Evolutionary conservation across 2,113 vertebrate species (phyloP).

Genomic region (Buteo buteo): DNA sequence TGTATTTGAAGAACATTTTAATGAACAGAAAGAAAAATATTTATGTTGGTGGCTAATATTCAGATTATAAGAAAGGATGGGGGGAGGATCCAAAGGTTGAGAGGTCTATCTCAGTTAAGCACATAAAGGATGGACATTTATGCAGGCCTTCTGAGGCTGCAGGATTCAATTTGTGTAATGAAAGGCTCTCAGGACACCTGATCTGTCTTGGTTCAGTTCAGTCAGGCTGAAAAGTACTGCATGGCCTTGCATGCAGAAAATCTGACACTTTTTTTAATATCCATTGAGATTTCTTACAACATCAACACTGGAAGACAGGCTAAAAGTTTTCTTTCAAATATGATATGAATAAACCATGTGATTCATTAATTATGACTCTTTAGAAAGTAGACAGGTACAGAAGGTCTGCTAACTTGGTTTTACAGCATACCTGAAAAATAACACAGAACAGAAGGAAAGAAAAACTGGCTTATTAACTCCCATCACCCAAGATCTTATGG

Average conservation of each 20-base stretch:
- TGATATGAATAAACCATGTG: neutral
- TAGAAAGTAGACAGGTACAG: neutral
- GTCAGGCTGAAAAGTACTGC: neutral
- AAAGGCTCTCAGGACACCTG: neutral
- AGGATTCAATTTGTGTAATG: neutral
- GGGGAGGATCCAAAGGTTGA: neutral
- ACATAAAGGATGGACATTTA: neutral
- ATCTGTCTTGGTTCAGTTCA: neutral
- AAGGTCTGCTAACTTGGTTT: neutral
- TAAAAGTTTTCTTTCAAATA: neutral
- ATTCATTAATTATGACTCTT: neutral
- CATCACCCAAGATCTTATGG: neutral
- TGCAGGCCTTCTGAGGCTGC: neutral
- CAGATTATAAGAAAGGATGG: neutral
- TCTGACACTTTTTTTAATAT: neutral
- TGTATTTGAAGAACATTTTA: neutral
- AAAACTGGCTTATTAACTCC: neutral
- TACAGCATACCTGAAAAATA: neutral
- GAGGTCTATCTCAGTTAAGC: neutral
- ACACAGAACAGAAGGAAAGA: neutral
- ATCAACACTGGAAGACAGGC: neutral
- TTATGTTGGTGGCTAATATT: neutral
- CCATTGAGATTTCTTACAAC: neutral
- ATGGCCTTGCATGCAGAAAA: neutral
- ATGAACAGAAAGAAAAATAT: constrained; percentile 7